Conservation (phyloP, 2,888 invertebrate species). For the Fabriciana adippe region DNA sequence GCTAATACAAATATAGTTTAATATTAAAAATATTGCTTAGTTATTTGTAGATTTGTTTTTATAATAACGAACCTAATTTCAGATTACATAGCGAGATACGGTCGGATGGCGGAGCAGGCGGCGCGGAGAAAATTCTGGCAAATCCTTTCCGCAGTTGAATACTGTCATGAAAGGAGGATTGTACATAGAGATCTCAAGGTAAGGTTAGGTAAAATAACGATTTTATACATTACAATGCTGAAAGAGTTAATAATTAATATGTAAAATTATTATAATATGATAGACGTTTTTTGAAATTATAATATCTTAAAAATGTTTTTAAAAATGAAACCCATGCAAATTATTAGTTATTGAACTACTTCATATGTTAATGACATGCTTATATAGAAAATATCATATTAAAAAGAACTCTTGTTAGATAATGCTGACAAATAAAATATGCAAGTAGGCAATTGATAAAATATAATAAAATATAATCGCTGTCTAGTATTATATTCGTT, state of each 20-base stretch:
- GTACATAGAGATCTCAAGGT: conserved; percentile 98
- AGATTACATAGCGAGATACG: conserved; percentile 96
- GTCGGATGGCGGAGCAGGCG: conserved; percentile 96
- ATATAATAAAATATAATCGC: too few relatives aligned
- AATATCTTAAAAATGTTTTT: too few relatives aligned
- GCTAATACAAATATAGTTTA: neutral
- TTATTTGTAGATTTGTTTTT: neutral
- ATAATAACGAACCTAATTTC: conserved; percentile 47
- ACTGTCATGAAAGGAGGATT: conserved; percentile 95
- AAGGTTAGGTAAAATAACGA: neutral
- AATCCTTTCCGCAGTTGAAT: conserved; percentile 97
- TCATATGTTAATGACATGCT: too few relatives aligned
- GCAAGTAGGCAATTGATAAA: too few relatives aligned
- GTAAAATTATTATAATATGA: too few relatives aligned
- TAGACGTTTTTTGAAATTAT: too few relatives aligned
- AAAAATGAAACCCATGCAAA: too few relatives aligned
- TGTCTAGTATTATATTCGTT: neutral
- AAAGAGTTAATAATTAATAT: too few relatives aligned
- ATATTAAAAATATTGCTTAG: neutral
- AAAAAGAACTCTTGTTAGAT: too few relatives aligned
- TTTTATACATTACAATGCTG: conserved; percentile 13
- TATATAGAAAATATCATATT: too few relatives aligned
- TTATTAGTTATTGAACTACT: too few relatives aligned
- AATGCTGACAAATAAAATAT: too few relatives aligned
- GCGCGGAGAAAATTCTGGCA: conserved; percentile 97